These are phyloP conservation scores for Schizaphis graminum DNA, from an alignment of 2,888 invertebrate genomes.

Conservation along the genomic window DNA sequence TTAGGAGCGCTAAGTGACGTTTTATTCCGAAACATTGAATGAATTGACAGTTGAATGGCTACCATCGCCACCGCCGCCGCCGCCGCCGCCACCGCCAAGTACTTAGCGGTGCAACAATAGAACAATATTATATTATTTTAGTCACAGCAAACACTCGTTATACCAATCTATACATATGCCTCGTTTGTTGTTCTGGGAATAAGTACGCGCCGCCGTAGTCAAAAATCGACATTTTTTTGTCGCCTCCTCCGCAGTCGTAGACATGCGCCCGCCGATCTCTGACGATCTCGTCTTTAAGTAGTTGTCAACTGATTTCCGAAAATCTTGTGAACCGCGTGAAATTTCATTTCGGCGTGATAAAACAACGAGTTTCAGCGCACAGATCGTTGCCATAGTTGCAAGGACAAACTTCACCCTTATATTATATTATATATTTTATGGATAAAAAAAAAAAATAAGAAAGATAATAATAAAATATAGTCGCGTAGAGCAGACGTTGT, in stretches of 20 bases:
- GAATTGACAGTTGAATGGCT: constrained; percentile 2
- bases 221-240: neutral
- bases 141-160: neutral
- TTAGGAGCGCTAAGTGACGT: constrained; percentile 8
- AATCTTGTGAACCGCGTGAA: neutral
- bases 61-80: neutral
- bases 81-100: neutral
- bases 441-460: neutral
- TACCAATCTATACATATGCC: neutral
- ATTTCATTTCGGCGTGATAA: neutral
- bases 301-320: neutral
- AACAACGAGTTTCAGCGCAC: neutral
- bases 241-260: neutral
- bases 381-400: neutral
- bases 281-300: too few relatives aligned
- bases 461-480: constrained; percentile 6
- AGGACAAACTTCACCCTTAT: neutral
- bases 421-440: neutral
- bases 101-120: neutral
- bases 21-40: constrained; percentile 1
- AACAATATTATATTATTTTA: neutral
- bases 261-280: too few relatives aligned
- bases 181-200: neutral
- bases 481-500: neutral
- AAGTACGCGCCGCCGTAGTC: neutral